Evolutionary conservation across 2,888 invertebrate genomes (phyloP).

Genomic region (Lasioglossum vierecki): DNA sequence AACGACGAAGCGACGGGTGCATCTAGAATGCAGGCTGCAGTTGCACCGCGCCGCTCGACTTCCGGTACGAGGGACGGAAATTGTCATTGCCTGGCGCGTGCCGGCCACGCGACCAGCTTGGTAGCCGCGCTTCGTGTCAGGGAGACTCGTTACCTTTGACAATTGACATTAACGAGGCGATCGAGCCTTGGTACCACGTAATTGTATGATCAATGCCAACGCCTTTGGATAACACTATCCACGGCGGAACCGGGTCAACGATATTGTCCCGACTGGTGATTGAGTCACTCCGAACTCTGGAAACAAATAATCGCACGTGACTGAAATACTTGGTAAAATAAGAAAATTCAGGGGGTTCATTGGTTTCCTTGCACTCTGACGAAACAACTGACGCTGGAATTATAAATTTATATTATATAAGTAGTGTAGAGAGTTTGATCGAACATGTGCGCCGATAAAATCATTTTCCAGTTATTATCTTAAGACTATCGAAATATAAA

Average conservation of each 20-base stretch:
- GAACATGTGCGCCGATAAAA: no score
- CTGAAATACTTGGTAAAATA: not conserved
- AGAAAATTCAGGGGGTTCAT: not conserved
- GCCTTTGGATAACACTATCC: conserved; percentile 29
- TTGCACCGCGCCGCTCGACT: conserved; percentile 58
- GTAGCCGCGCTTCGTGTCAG: conserved; percentile 32
- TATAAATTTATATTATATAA: no score
- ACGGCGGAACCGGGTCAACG: conserved; percentile 19
- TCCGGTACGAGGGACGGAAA: conserved; percentile 75
- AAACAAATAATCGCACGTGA: not conserved
- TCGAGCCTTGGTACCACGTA: conserved; percentile 56
- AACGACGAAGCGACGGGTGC: conserved; percentile 56
- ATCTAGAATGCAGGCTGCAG: conserved; percentile 69
- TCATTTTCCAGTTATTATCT: no score
- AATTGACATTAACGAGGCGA: conserved; percentile 74
- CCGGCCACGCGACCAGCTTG: conserved; percentile 76
- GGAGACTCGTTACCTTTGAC: conserved; percentile 44
- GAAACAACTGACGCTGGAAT: not conserved
- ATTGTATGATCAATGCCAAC: conserved; percentile 68
- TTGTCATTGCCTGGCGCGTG: conserved; percentile 78
- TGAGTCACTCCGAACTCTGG: conserved; percentile 37
- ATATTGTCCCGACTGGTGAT: not conserved
- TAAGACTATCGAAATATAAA: no score
- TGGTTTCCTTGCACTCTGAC: not conserved
- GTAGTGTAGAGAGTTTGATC: no score